A percentile compares a stretch with the other conserved stretches of the same genome.
phyloP scores from a whole-genome alignment of 92 coral and sea anemone genomes.

The Heteractis magnifica region DNA sequence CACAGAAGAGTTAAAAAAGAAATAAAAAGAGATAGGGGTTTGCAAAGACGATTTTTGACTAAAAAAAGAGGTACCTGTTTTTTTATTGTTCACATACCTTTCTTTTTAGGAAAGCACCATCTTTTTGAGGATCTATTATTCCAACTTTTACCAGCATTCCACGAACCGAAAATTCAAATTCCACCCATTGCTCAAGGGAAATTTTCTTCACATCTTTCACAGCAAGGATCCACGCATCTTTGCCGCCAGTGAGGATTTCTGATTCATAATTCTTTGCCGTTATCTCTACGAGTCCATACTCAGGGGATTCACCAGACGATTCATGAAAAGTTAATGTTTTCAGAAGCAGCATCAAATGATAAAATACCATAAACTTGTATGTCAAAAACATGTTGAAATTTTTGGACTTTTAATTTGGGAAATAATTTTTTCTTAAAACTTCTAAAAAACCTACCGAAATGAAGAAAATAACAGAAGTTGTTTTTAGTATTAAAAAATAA shows the following conservation, averaged over 20 bases:
- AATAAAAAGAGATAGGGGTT: background rate
- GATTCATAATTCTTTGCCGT: slow-evolving; percentile 59
- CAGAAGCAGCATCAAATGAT: slow-evolving; percentile 3
- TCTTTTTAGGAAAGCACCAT: slow-evolving; percentile 77
- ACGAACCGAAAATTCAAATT: slow-evolving; percentile 63
- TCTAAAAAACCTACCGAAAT: background rate
- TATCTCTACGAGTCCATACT: slow-evolving; percentile 53
- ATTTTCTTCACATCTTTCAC: slow-evolving; percentile 67
- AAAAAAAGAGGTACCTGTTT: too few relatives aligned
- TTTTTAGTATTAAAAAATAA: background rate
- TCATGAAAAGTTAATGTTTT: background rate
- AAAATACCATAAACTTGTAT: background rate
- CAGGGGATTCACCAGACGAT: slow-evolving; percentile 7
- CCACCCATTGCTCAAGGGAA: slow-evolving; percentile 58
- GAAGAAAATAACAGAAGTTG: background rate
- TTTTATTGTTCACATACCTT: slow-evolving; percentile 50
- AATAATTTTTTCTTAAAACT: background rate
- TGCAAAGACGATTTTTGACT: background rate
- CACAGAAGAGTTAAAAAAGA: background rate
- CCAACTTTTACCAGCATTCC: slow-evolving; percentile 83
- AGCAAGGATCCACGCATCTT: slow-evolving; percentile 90
- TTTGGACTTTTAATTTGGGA: background rate
- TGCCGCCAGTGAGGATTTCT: slow-evolving; percentile 54
- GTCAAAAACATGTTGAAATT: background rate
- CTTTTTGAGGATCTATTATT: slow-evolving; percentile 71